phyloP scores from a whole-genome alignment of 2,797 vertebrate species.

The Falco columbarius region DNA sequence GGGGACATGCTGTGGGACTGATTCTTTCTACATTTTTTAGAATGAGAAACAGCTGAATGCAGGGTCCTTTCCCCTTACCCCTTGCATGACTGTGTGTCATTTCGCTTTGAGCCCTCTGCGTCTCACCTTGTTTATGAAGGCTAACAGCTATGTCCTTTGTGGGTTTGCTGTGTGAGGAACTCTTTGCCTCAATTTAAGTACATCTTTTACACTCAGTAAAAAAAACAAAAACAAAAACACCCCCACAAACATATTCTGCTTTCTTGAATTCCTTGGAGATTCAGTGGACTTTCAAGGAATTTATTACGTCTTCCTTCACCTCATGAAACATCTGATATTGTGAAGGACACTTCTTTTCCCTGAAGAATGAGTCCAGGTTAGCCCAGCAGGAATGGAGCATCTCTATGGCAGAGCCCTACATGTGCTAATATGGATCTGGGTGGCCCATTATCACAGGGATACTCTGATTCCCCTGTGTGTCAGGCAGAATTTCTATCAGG shows the following conservation, averaged over 20 bases:
- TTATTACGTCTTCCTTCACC: neutral
- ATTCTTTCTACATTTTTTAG: neutral
- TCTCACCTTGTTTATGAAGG: neutral
- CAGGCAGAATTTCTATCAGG: neutral
- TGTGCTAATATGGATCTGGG: neutral
- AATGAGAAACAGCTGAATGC: neutral
- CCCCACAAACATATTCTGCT: neutral
- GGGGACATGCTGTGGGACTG: neutral
- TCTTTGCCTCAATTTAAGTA: neutral
- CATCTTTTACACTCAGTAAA: neutral
- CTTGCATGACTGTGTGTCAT: neutral
- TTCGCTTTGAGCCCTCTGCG: neutral
- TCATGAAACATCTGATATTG: neutral
- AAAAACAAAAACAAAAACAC: neutral
- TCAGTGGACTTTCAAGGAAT: neutral
- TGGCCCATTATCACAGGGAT: neutral
- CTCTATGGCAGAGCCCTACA: neutral
- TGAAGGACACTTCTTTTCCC: neutral
- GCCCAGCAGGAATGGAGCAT: neutral
- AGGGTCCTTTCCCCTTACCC: neutral
- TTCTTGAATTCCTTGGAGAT: neutral
- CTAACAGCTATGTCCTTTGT: neutral
- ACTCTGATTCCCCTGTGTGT: neutral
- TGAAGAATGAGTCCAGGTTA: neutral
- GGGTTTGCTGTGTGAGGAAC: neutral